These are phyloP conservation scores for Epinotia bilunana DNA, from an alignment of 2,888 invertebrate species.

Conservation along the genomic window DNA sequence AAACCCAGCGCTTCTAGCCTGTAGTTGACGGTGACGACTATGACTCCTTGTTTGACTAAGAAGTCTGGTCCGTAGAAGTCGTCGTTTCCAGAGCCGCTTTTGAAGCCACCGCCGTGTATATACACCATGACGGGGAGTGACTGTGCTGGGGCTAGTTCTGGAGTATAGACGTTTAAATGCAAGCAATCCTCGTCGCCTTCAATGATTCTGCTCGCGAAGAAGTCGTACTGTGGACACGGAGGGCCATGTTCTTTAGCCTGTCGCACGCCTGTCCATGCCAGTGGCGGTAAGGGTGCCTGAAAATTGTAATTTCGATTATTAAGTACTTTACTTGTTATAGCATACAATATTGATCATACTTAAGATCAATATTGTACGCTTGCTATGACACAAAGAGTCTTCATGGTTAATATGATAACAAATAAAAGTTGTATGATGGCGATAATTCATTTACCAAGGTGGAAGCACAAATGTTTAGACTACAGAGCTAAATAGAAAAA, in stretches of 20 bases:
- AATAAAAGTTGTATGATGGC: no score
- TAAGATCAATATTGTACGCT: neutral
- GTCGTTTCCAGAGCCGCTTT: constrained; percentile 59
- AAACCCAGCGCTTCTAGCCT: constrained; percentile 65
- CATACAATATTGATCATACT: neutral
- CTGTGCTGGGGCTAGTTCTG: constrained; percentile 49
- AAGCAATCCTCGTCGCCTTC: constrained; percentile 63
- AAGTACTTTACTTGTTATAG: neutral
- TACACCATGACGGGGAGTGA: constrained; percentile 64
- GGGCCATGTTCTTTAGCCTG: constrained; percentile 60
- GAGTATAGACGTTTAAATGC: constrained; percentile 63
- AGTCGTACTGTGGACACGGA: constrained; percentile 59
- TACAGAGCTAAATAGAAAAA: no score
- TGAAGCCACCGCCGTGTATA: constrained; percentile 64
- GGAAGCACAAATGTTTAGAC: no score
- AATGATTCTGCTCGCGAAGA: constrained; percentile 50
- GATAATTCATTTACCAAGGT: no score
- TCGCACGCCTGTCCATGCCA: constrained; percentile 63
- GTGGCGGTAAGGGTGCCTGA: constrained; percentile 60
- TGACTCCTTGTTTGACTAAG: constrained; percentile 57
- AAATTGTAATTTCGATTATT: constrained; percentile 37
- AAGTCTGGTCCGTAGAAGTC: constrained; percentile 62
- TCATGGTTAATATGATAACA: no score
- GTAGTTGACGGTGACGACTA: constrained; percentile 66
- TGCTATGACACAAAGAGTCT: neutral